Base-by-base conservation (phyloP, 1,140 invertebrate genomes). In the Steinernema khuongi region DNA sequence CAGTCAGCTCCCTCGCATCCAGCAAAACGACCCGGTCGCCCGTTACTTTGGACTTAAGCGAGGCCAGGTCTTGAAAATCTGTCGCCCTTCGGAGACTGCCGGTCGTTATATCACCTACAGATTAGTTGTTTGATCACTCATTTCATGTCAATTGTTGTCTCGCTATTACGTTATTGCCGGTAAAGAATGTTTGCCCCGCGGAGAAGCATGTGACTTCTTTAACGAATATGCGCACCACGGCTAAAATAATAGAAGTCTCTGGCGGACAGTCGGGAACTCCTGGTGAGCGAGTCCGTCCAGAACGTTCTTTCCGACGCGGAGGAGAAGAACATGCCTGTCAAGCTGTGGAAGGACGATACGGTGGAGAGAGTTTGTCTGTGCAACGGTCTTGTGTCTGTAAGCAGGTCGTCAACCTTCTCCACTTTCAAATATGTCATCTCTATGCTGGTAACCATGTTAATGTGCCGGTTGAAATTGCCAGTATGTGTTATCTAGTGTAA, bases 61-160 rank as follows among this genome's bases (percentile, higher is more conserved):
- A 88, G 95, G 95, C 86, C 94, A 97, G 89, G 94, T 96, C 67
- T 94, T 98, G 0, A 98, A 98, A 88, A 99, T 99, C 84, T 95
- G 97, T 83, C 88, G 96, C 79, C 91, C 94, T 1, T 97, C 94
- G 22, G 96, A 98, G 89, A 99, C 96, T 66, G 96, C 96, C 29
- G 96, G 96, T 67, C 89, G 96, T 86, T 99, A 99, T 85, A 97
- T 99, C 86, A 97, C 95, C 31, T 99, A 99, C 86, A 89, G 96
- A 85, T 89, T 97, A 74, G 94, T 97, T 70, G 69, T 76, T 60
- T 77, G 70, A 76, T 75, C 60, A 32, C 44, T 67, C 31, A 50
- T 70, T 4, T 2, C 29, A 30, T 30, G 32, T 73, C 18, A 14
- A 29, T 74, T 30, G 32, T 74, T 74, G 32, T 67, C 7, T n/a